Evolutionary conservation across 2,888 invertebrate species (phyloP), one percentile per base, ranked within the genome.

Genomic region (Lasioglossum zephyrum): DNA sequence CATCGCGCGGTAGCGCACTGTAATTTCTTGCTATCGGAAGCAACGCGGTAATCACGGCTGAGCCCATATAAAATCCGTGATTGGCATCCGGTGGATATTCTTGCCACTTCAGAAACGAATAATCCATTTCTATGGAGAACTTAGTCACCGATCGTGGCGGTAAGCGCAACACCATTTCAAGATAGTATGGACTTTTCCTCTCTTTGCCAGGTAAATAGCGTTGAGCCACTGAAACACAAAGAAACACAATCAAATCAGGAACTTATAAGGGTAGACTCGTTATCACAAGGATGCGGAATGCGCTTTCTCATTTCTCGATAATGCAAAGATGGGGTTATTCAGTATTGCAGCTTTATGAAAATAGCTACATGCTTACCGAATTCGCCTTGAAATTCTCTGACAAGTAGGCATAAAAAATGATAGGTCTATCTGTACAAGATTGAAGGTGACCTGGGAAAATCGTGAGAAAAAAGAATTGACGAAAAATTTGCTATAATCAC

Each of bases 31-130:
- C 97, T 77, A 97, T 96, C 0, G 98, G 98, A 88, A 99, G 95
- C 87, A 97, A 96, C 4, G 97, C 97, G 53, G 98, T 97, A 83
- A 99, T 96, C 73, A 98, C 96, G 31, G 99, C 98, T 49, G 99
- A 97, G 8, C 98, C 98, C 92, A 99, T 97, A 94, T 99, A 99
- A 95, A 99, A 99, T 0, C 99, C 99, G 95, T 99, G 99, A 96
- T 99, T 99, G 0, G 99, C 99, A 96, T 99, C 99, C 0, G 99
- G 99, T 22, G 99, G 99, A 95, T 99, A 99, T 95, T 99, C 99
- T 92, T 99, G 98, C 99, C 99, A 99, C 95, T 99, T 99, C 8
- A 99, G 96, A 94, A 99, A 98, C n/a, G 98, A 97, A 95, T 98
- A 98, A 95, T 99, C 99, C 95, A 99, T 98, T 93, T 99, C 97